These are phyloP conservation scores for Mystacornis crossleyi DNA, from an alignment of 2,113 vertebrate genomes.

Conservation along the genomic window DNA sequence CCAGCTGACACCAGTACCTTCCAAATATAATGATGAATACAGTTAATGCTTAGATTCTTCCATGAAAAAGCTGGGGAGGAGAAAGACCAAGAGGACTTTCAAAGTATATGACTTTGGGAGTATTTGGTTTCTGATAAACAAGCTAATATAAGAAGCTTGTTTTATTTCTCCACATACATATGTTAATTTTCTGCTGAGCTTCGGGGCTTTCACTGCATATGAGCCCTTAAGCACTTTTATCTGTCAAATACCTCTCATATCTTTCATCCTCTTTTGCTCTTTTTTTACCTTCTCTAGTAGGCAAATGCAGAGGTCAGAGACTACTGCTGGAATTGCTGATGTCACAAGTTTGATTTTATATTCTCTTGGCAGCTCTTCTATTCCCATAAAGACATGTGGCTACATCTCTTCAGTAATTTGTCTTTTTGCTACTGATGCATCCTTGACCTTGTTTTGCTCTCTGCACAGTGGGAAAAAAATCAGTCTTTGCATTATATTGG, in stretches of 20 bases:
- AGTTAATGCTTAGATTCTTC: conserved; percentile 8
- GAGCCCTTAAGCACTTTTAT: not conserved
- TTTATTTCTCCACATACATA: not conserved
- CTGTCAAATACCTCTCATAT: not conserved
- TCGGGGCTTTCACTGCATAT: not conserved
- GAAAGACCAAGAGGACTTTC: not conserved
- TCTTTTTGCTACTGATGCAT: not conserved
- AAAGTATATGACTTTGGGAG: not conserved
- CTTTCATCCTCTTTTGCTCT: not conserved
- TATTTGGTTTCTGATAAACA: not conserved
- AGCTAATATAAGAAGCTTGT: not conserved
- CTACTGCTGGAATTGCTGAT: not conserved
- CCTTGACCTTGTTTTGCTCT: not conserved
- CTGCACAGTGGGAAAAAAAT: not conserved
- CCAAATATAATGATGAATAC: conserved; percentile 28
- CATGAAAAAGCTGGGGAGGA: not conserved
- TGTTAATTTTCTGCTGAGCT: conserved; percentile 8
- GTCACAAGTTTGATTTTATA: not conserved
- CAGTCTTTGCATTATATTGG: not conserved
- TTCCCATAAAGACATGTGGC: not conserved
- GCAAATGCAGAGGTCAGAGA: not conserved
- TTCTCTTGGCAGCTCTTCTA: not conserved
- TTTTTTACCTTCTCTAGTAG: not conserved
- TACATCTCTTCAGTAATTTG: not conserved
- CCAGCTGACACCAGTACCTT: conserved; percentile 46